Evolutionary conservation across 2,888 invertebrate genomes (phyloP), one percentile per base, ranked within the genome.

Genomic region (Sisyra terminalis): DNA sequence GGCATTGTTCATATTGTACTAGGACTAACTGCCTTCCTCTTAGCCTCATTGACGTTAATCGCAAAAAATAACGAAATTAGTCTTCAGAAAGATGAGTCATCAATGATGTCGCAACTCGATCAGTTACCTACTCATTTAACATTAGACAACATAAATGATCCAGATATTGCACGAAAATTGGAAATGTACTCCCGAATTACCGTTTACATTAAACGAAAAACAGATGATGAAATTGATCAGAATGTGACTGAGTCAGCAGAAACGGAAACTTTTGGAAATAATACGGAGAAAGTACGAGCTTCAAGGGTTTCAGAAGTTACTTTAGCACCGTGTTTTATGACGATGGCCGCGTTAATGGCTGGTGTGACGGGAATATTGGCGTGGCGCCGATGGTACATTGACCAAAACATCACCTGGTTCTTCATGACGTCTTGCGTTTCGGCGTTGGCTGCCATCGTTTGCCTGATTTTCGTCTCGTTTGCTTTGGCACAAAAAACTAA

Each of bases 301-400:
- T 34, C 35, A 14, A 43, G 37, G 7, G 13, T 34, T 17, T 29
- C 43, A 8, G 46, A 44, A 47, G 54, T 69, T 34, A 65, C 69
- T 8, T 45, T 70, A 39, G 68, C 70, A 6, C 69, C 72, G 2
- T 63, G 60, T 49, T 50, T 72, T 43, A 61, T 72, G 46, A 65
- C 69, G 1, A 46, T 69, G 29, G 71, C 71, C 40, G 67, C 67
- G 1, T 50, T 71, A 37, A 61, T 63, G 0, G 67, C 70, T 1
- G 71, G 71, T 1, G 44, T 69, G 3, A 63, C 71, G 0, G 74
- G 73, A 2, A 61, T 75, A 9, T 53, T 76, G 37, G 77, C 78
- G 1, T 77, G 76, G 52, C 69, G 71, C 29, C 60, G 66, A 47
- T 78, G 78, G 78, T 78, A 78, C 53, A 69, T 75, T 37, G 76